Conservation (phyloP, 2,888 invertebrate species). For the Drosophila longiperda region DNA sequence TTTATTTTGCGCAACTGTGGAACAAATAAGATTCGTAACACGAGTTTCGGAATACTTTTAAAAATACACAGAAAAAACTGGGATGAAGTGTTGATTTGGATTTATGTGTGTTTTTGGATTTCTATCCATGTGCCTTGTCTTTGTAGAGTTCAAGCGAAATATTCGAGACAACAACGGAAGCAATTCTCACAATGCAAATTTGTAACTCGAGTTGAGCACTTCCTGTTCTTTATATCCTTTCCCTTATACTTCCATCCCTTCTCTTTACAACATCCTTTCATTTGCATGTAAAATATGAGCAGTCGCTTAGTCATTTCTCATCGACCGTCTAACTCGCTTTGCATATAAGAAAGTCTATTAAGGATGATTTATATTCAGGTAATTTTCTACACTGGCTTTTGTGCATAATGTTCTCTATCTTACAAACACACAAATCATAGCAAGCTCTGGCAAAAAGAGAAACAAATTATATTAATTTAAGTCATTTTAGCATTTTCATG, state of each 20-base stretch:
- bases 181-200: slow-evolving; percentile 71
- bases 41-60: not conserved
- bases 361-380: slow-evolving; percentile 42
- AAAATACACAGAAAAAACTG: slow-evolving; percentile 8
- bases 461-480: slow-evolving; percentile 14
- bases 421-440: slow-evolving; percentile 39
- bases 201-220: slow-evolving; percentile 49
- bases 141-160: slow-evolving; percentile 25
- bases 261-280: slow-evolving; percentile 29
- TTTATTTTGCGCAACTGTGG: slow-evolving; percentile 2
- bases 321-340: slow-evolving; percentile 12
- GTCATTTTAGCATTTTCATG: slow-evolving; percentile 1
- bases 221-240: slow-evolving; percentile 35
- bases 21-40: not conserved
- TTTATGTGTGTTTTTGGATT: slow-evolving; percentile 9
- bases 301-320: slow-evolving; percentile 27
- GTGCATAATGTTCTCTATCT: slow-evolving; percentile 23
- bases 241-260: not conserved
- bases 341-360: slow-evolving; percentile 38
- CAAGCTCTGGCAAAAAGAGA: slow-evolving; percentile 11
- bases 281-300: slow-evolving; percentile 33
- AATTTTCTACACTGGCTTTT: slow-evolving; percentile 20
- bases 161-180: slow-evolving; percentile 56
- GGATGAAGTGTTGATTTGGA: not conserved
- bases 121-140: slow-evolving; percentile 4